Evolutionary conservation across 2,888 invertebrate genomes (phyloP), one percentile per base, ranked within the genome.

Genomic region (Epinotia nisella): DNA sequence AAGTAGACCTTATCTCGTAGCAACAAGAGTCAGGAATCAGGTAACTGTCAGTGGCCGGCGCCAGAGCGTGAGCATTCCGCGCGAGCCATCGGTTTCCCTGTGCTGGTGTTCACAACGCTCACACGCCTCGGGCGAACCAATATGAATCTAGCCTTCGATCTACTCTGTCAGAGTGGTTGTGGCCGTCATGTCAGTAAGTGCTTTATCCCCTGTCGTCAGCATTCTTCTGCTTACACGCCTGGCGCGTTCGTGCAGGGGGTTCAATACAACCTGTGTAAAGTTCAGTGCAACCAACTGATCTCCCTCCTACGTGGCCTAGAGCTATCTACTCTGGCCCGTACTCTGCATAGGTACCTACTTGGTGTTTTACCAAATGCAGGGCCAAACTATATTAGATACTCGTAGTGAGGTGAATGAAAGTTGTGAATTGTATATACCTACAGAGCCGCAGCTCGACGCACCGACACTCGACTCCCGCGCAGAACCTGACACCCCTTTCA

Each of bases 41-140:
- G 35, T n/a, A n/a, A 9, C 19, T 19, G 53, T 19, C 10, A 39
- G 7, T 3, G 3, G 17, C 29, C 55, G 53, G 41, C 53, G 56
- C 55, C 51, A 15, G 24, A 60, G 70, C 71, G 53, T 39, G 59
- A 29, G 60, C 62, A 56, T 51, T 41, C 65, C 64, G 55, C 65
- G 65, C 35, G 9, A 7, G 41, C 53, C 41, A 41, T 45, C 56
- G 41, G 66, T 56, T 67, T 56, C 41, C 45, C 29, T 13, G 35
- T n/a, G 49, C 17, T 3, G 19, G 15, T 21, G 21, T 41, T 53
- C 19, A 17, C 10, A 2, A 17, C 55, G 61, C 39, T 53, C 17
- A 49, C 51, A 2, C n/a, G 17, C 17, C 49, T 24, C 49, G 21
- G 11, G 35, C 41, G 71, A 51, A 51, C 41, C 45, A 45, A n/a